phyloP scores from a whole-genome alignment of 2,797 vertebrate species.

The Okamejei kenojei region DNA sequence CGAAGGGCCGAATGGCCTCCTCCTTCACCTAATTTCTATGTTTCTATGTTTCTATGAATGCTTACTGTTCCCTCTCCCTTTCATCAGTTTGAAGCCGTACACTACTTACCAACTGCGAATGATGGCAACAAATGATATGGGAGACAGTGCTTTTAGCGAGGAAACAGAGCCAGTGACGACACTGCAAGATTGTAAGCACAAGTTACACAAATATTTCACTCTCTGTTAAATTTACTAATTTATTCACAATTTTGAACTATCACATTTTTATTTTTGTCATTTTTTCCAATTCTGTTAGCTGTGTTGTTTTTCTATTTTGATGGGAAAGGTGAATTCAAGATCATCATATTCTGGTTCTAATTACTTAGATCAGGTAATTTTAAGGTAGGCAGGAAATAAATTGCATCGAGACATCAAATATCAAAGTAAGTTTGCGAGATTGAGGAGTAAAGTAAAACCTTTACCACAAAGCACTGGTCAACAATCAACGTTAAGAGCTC shows the following conservation, averaged over 20 bases:
- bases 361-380: not conserved
- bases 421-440: not conserved
- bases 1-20: too few species aligned
- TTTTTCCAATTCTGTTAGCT: not conserved
- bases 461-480: not conserved
- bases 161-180: constrained; percentile 75
- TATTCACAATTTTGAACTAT: not conserved
- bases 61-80: not conserved
- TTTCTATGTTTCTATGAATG: too few species aligned
- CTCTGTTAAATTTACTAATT: not conserved
- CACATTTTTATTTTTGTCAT: not conserved
- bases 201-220: constrained; percentile 41
- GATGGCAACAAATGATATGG: constrained; percentile 79
- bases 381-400: not conserved
- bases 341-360: not conserved
- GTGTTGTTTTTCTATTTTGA: not conserved
- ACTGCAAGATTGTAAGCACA: constrained; percentile 70
- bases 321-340: not conserved
- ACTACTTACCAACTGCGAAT: constrained; percentile 81
- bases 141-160: constrained; percentile 70
- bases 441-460: not conserved
- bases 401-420: not conserved
- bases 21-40: too few species aligned
- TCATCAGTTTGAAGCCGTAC: constrained; percentile 71
- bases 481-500: not conserved